Percentiles rank a stretch among this genome's conserved stretches.
Evolutionary conservation across 2,888 invertebrate species (phyloP).

Genomic region (Chymomyza amoena): DNA sequence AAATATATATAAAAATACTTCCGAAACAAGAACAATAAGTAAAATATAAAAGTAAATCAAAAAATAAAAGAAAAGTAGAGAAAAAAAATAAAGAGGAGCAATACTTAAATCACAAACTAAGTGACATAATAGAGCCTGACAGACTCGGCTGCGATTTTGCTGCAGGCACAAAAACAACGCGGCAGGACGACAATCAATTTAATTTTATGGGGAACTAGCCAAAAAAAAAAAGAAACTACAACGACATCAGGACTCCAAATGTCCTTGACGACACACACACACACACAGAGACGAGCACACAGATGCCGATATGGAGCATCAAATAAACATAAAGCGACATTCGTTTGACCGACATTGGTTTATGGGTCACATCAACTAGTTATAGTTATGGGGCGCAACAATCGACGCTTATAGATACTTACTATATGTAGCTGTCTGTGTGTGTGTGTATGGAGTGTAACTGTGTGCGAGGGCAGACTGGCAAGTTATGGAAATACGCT

Average conservation of each 20-base stretch:
- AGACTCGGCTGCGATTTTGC: constrained; percentile 4
- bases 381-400: constrained; percentile 20
- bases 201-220: constrained; percentile 50
- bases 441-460: neutral
- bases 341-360: constrained; percentile 54
- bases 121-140: constrained; percentile 10
- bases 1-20: neutral
- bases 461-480: too few relatives aligned
- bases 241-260: neutral
- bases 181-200: constrained; percentile 54
- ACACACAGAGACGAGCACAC: neutral
- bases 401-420: constrained; percentile 23
- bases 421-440: neutral
- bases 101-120: constrained; percentile 38
- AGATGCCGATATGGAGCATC: constrained; percentile 50
- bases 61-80: neutral
- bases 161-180: constrained; percentile 19
- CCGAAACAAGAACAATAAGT: constrained; percentile 10
- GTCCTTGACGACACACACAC: neutral
- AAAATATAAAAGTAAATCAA: constrained; percentile 1
- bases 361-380: constrained; percentile 52
- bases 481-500: too few relatives aligned
- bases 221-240: constrained; percentile 11
- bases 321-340: constrained; percentile 57
- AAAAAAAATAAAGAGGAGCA: constrained; percentile 1